Conservation (phyloP, 2,797 vertebrate species). For the Leptatherina wallacei region DNA sequence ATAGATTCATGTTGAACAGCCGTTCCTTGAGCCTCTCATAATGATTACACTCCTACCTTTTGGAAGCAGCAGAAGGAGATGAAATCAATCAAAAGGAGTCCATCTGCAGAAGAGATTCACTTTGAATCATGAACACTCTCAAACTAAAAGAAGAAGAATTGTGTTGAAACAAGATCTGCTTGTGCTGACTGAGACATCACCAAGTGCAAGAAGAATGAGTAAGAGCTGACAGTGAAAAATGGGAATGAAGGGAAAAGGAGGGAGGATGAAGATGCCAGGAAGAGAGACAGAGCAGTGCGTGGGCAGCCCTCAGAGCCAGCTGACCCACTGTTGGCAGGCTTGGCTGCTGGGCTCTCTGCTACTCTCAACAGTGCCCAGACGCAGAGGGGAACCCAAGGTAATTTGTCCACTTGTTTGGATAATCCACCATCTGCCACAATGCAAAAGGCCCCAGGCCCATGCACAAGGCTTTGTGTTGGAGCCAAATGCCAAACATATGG, state of each 20-base stretch:
- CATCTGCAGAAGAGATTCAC: constrained; percentile 30
- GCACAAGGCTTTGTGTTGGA: constrained; percentile 55
- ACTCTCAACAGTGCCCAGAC: constrained; percentile 62
- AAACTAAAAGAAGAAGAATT: constrained; percentile 13
- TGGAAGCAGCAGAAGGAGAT: constrained; percentile 33
- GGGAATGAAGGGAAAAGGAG: constrained; percentile 17
- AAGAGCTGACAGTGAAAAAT: constrained; percentile 40
- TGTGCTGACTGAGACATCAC: constrained; percentile 32
- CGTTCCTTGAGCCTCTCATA: constrained; percentile 49
- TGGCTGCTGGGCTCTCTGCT: constrained; percentile 57
- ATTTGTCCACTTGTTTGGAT: constrained; percentile 83
- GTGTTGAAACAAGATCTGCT: constrained; percentile 29
- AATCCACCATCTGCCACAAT: constrained; percentile 82
- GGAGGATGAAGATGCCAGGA: constrained; percentile 46
- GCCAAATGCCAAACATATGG: constrained; percentile 67
- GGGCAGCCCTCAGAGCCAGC: constrained; percentile 50
- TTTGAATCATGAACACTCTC: constrained; percentile 31
- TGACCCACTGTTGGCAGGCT: constrained; percentile 72
- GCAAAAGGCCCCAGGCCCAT: constrained; percentile 55
- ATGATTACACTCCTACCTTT: constrained; percentile 32
- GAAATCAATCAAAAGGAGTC: constrained; percentile 55
- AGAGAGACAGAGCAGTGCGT: constrained; percentile 43
- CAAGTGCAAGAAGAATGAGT: constrained; percentile 45
- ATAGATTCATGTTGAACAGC: constrained; percentile 44
- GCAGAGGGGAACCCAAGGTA: constrained; percentile 76